These are phyloP conservation scores for Channa maculata DNA, from an alignment of 2,113 vertebrate species.

Conservation along the genomic window DNA sequence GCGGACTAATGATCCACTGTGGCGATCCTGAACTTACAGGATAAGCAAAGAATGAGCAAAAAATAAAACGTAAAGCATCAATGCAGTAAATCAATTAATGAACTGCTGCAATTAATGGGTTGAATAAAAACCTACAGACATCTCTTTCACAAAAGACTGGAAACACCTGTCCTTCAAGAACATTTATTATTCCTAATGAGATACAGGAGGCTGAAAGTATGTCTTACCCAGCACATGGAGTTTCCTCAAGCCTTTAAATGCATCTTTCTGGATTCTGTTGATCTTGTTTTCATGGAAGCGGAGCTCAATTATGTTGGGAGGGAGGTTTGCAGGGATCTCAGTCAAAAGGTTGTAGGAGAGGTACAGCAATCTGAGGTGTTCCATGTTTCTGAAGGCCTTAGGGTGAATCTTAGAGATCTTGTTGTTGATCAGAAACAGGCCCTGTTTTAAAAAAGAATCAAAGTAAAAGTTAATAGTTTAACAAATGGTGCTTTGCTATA, in stretches of 20 bases:
- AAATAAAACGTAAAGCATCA: too few species aligned
- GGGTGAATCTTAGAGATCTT: constrained; percentile 94
- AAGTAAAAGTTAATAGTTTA: neutral
- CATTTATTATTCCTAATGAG: neutral
- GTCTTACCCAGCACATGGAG: constrained; percentile 94
- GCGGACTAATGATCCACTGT: too few species aligned
- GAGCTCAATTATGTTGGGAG: constrained; percentile 90
- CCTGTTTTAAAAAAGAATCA: constrained; percentile 76
- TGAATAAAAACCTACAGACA: constrained; percentile 2
- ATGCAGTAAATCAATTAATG: neutral
- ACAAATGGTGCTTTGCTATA: neutral
- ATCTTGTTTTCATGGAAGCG: constrained; percentile 97
- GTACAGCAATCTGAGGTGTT: constrained; percentile 90
- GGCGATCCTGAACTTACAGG: too few species aligned
- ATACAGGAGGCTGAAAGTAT: neutral
- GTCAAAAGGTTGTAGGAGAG: constrained; percentile 94
- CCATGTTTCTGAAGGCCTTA: constrained; percentile 91
- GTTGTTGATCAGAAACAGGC: constrained; percentile 96
- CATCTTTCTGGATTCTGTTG: constrained; percentile 88
- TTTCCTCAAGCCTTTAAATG: constrained; percentile 91
- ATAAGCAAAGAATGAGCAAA: too few species aligned
- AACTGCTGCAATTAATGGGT: neutral
- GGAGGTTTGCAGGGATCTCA: constrained; percentile 92
- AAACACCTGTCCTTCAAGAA: neutral
- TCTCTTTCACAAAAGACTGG: neutral